These are phyloP conservation scores for Anagrus nilaparvatae DNA, from an alignment of 1,140 invertebrate genomes.

Conservation along the genomic window DNA sequence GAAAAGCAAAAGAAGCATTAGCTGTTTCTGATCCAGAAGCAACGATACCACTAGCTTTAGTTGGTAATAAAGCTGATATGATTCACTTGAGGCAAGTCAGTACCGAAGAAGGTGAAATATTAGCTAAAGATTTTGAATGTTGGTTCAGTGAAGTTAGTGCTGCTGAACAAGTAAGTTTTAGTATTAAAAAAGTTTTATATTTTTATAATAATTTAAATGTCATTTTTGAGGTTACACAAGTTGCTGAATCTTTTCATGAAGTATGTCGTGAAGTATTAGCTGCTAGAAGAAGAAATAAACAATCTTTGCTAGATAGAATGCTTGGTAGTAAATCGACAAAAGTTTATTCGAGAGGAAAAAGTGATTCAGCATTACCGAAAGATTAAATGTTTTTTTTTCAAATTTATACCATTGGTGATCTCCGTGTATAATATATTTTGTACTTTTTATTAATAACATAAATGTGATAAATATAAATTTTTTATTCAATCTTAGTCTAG, in stretches of 20 bases:
- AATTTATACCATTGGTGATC: too few relatives aligned
- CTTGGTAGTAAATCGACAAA: slow-evolving; percentile 56
- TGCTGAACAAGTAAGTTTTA: slow-evolving; percentile 62
- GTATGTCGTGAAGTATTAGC: slow-evolving; percentile 71
- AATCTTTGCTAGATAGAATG: slow-evolving; percentile 71
- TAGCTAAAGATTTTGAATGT: slow-evolving; percentile 79
- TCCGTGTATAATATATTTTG: too few relatives aligned
- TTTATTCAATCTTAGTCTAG: too few relatives aligned
- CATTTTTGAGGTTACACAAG: slow-evolving; percentile 42
- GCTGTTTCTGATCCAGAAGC: slow-evolving; percentile 47
- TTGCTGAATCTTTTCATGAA: slow-evolving; percentile 76
- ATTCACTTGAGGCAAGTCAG: slow-evolving; percentile 83
- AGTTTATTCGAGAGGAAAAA: slow-evolving; percentile 73
- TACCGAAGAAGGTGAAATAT: slow-evolving; percentile 75
- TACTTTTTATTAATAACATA: too few relatives aligned
- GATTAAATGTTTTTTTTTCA: slow-evolving; percentile 45
- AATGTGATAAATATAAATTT: too few relatives aligned
- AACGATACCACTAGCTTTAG: slow-evolving; percentile 64
- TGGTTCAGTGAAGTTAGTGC: slow-evolving; percentile 83
- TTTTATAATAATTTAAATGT: neutral
- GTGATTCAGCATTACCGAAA: slow-evolving; percentile 73
- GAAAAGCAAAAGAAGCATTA: slow-evolving; percentile 60
- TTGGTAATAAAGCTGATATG: slow-evolving; percentile 88
- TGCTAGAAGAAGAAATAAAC: slow-evolving; percentile 68
- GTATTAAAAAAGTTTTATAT: slow-evolving; percentile 12